These are phyloP conservation scores for Volucella zonaria DNA, from an alignment of 2,888 invertebrate genomes.

Conservation along the genomic window DNA sequence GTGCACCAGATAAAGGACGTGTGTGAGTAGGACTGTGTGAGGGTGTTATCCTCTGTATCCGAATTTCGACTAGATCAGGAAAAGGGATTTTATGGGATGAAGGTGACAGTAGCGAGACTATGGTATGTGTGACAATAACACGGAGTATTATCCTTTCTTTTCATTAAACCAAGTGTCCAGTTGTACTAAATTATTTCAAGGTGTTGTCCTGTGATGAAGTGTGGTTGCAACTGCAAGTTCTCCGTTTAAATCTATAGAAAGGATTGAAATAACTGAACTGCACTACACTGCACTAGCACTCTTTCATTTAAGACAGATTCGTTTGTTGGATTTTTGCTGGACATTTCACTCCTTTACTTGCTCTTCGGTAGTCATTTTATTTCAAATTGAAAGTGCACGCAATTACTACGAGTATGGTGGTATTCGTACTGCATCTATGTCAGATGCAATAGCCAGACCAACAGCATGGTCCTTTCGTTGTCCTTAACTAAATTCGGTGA, in stretches of 20 bases:
- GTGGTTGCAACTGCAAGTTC: constrained; percentile 46
- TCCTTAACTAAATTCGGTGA: constrained; percentile 20
- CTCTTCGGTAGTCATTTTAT: neutral
- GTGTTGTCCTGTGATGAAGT: constrained; percentile 70
- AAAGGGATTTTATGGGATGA: too few species aligned
- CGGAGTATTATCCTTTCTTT: constrained; percentile 44
- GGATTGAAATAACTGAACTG: neutral
- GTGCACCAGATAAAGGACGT: neutral
- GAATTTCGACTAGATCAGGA: too few species aligned
- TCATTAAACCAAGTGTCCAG: constrained; percentile 41
- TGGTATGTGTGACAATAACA: too few species aligned
- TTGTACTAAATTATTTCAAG: constrained; percentile 30
- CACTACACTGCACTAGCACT: constrained; percentile 32
- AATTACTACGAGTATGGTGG: constrained; percentile 37
- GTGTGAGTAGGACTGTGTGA: neutral
- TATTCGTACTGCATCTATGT: constrained; percentile 36
- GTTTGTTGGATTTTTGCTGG: constrained; percentile 23
- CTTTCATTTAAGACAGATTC: constrained; percentile 45
- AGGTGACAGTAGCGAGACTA: too few species aligned
- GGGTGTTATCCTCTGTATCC: too few species aligned
- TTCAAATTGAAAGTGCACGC: constrained; percentile 52
- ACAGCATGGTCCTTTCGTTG: neutral
- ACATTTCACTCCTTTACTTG: constrained; percentile 58
- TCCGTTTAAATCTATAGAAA: constrained; percentile 17
- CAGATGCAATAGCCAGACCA: constrained; percentile 2